These are phyloP conservation scores for Arion vulgaris DNA, from an alignment of 1,140 invertebrate species.

Conservation along the genomic window DNA sequence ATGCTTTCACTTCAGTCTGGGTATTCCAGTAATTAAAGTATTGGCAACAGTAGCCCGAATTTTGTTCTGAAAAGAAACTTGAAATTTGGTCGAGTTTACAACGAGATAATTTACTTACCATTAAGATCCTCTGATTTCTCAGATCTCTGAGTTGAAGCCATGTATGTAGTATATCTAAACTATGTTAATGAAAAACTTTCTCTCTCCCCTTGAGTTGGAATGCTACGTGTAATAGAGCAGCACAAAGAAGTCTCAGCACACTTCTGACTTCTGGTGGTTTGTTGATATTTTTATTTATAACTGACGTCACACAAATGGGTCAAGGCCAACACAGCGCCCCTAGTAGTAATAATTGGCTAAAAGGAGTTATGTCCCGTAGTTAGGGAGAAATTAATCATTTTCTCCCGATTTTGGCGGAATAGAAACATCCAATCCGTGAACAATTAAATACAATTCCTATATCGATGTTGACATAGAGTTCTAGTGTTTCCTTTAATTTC, in stretches of 20 bases:
- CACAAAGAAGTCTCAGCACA: neutral
- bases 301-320: neutral
- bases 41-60: no score
- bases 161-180: neutral
- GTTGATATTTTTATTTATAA: constrained; percentile 4
- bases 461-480: no score
- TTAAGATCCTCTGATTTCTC: constrained; percentile 2
- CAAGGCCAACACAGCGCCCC: constrained; percentile 15
- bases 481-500: no score
- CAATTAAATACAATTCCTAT: no score
- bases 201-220: neutral
- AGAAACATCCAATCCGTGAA: no score
- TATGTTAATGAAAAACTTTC: neutral
- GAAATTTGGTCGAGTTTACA: no score
- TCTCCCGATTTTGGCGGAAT: no score
- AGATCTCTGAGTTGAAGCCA: neutral
- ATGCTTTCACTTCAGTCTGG: no score
- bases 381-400: neutral
- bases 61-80: no score
- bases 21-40: no score
- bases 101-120: neutral
- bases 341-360: constrained; percentile 7
- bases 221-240: neutral
- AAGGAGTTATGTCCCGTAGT: neutral
- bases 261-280: neutral